Evolutionary conservation across 2,113 vertebrate genomes (phyloP), one percentile per base, ranked within the genome.

Genomic region (Tychaedon coryphoeus): DNA sequence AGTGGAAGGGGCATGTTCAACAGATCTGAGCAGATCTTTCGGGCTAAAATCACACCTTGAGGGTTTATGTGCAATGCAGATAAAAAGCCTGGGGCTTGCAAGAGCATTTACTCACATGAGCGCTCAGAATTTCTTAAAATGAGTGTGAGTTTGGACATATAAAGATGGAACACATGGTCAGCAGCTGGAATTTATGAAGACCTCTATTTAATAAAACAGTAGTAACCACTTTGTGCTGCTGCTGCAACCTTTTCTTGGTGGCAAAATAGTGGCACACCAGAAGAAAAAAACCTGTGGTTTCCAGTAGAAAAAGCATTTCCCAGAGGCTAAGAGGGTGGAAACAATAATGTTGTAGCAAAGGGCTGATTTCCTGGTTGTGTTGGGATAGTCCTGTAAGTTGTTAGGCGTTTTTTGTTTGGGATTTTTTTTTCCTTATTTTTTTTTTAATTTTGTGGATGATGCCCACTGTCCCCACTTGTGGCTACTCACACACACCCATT

Each of bases 121-220:
- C n/a, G 33, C 28, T 53, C 31, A 67, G 58, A 29, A 62, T 76
- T 89, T 76, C 75, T 92, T 93, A 77, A 86, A 82, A 83, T 38
- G 29, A 42, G 28, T 75, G 29, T n/a, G 43, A 14, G 38, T 40
- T 96, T 95, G 53, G 72, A 51, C 69, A 79, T 40, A 56, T 86
- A 66, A 94, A 88, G 48, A 64, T 62, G 36, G 66, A 95, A 88
- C 85, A 94, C 75, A 51, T 69, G 75, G 42, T 56, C 69, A 78
- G 66, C 94, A 95, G 77, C 89, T 88, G 80, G 73, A 50, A 65
- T 64, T 88, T 69, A 62, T 65, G 69, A 77, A 54, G 58, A n/a
- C n/a, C 31, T 85, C 70, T 81, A 23, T 54, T 94, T 95, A 94
- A 95, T 94, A 83, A 90, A 94, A 94, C 87, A 82, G 95, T 88